A percentile compares a stretch with the other conserved stretches of the same genome.
Conservation (phyloP, 2,888 invertebrate genomes). For the Dastarcus helophoroides region DNA sequence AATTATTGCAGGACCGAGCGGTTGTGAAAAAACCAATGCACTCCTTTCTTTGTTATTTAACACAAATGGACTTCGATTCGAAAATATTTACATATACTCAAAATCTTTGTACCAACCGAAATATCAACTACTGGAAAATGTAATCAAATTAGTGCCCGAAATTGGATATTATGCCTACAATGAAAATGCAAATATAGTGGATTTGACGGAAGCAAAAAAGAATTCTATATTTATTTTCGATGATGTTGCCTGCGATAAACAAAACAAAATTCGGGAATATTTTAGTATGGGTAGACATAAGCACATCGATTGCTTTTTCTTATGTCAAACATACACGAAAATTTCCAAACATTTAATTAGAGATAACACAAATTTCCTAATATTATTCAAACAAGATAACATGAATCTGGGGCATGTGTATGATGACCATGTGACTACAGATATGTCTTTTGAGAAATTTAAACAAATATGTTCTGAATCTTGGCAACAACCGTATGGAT, state of each 20-base stretch:
- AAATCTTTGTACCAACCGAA: conserved; percentile 24
- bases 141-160: conserved; percentile 15
- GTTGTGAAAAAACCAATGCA: conserved; percentile 30
- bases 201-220: conserved; percentile 17
- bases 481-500: conserved; percentile 4
- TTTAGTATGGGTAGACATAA: conserved; percentile 23
- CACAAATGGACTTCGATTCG: conserved; percentile 27
- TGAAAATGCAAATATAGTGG: conserved; percentile 16
- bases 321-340: conserved; percentile 6
- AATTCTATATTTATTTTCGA: conserved; percentile 31
- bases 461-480: conserved; percentile 2
- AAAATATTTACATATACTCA: conserved; percentile 30
- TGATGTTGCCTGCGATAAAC: conserved; percentile 28
- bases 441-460: conserved; percentile 7
- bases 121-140: conserved; percentile 20
- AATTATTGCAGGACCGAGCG: conserved; percentile 26
- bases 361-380: conserved; percentile 7
- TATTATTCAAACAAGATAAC: conserved; percentile 9
- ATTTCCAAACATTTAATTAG: conserved; percentile 6
- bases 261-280: conserved; percentile 22
- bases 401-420: conserved; percentile 6
- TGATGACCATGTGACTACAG: conserved; percentile 8
- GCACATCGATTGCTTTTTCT: conserved; percentile 20
- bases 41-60: conserved; percentile 24
- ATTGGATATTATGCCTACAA: conserved; percentile 18